These are phyloP conservation scores for Cephalopachus bancanus DNA, from an alignment of 2,797 vertebrate species.

Conservation along the genomic window DNA sequence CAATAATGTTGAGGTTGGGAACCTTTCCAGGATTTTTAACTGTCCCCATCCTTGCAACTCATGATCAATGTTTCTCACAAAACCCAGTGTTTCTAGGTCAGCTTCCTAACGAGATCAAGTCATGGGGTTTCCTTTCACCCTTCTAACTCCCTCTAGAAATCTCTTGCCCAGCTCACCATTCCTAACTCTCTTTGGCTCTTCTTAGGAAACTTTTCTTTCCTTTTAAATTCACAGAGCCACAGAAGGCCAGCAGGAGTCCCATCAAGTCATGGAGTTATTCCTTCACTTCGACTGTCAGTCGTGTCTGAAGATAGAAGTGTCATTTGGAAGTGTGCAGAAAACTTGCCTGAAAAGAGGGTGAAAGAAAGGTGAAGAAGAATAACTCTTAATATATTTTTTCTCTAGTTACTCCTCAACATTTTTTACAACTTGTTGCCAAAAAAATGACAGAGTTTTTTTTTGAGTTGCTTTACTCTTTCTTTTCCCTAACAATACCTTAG, in stretches of 20 bases:
- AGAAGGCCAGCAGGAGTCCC: not conserved
- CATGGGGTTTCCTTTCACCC: not conserved
- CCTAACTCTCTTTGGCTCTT: not conserved
- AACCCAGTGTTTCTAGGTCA: not conserved
- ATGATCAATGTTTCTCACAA: not conserved
- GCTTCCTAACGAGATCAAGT: not conserved
- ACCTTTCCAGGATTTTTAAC: not conserved
- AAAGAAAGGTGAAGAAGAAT: not conserved
- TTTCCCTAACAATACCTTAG: not conserved
- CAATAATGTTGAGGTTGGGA: not conserved
- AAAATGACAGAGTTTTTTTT: not conserved
- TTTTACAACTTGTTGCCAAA: not conserved
- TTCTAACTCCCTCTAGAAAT: not conserved
- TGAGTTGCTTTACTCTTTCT: not conserved
- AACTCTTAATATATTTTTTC: not conserved
- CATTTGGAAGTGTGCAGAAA: not conserved
- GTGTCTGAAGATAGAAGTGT: not conserved
- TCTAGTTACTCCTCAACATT: not conserved
- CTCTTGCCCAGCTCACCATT: not conserved
- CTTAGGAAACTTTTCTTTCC: not conserved
- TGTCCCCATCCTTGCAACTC: not conserved
- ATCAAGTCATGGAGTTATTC: not conserved
- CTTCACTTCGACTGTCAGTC: not conserved
- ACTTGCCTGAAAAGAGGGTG: not conserved
- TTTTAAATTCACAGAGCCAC: not conserved